phyloP scores from a whole-genome alignment of 1,140 invertebrate genomes.

The Drosophila ananassae region DNA sequence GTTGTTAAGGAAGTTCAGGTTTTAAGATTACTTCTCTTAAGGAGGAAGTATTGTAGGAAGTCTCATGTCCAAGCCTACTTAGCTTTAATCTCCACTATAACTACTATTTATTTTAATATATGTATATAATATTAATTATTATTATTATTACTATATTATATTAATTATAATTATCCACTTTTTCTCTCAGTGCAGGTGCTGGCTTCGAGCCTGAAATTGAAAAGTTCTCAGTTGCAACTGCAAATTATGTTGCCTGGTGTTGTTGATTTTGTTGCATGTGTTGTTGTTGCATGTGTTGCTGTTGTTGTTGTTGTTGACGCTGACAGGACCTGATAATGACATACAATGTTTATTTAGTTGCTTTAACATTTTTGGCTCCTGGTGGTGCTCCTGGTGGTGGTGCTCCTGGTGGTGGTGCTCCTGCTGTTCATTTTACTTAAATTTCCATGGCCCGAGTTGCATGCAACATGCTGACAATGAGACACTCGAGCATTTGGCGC shows the following conservation, averaged over 20 bases:
- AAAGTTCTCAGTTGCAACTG: constrained; percentile 76
- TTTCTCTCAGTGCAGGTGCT: too few relatives aligned
- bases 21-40: too few relatives aligned
- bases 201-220: constrained; percentile 56
- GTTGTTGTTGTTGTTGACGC: constrained; percentile 48
- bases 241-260: constrained; percentile 71
- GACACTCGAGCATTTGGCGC: constrained; percentile 78
- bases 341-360: constrained; percentile 79
- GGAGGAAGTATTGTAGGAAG: too few relatives aligned
- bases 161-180: too few relatives aligned
- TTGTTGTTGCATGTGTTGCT: constrained; percentile 3
- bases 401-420: constrained; percentile 37
- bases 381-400: constrained; percentile 1
- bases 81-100: too few relatives aligned
- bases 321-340: constrained; percentile 74
- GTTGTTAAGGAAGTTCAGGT: too few relatives aligned
- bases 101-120: too few relatives aligned
- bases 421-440: constrained; percentile 72
- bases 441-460: constrained; percentile 46
- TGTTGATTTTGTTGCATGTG: constrained; percentile 49
- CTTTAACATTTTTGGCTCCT: constrained; percentile 62
- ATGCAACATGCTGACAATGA: constrained; percentile 77
- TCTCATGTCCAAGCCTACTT: too few relatives aligned
- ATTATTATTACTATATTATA: too few relatives aligned
- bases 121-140: too few relatives aligned